Percentiles rank a stretch among this genome's conserved stretches.
Conservation (phyloP, 2,888 invertebrate species). For the Apotomis turbidana region DNA sequence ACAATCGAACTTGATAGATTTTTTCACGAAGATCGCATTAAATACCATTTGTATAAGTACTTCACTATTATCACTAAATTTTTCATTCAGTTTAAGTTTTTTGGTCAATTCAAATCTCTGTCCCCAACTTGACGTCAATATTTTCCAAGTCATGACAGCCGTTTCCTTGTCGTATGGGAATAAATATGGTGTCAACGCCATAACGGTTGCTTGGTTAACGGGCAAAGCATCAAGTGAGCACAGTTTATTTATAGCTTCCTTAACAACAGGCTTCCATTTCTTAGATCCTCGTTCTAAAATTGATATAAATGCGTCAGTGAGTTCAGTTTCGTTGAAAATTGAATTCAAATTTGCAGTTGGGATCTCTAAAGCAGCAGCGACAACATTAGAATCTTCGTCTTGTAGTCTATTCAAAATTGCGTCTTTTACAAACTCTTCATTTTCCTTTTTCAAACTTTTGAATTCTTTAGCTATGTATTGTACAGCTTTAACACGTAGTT, state of each 20-base stretch:
- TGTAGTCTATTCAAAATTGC: conserved; percentile 86
- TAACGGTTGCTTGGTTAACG: conserved; percentile 83
- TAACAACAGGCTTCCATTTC: conserved; percentile 72
- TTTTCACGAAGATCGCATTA: conserved; percentile 63
- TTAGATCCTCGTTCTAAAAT: conserved; percentile 75
- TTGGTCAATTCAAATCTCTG: conserved; percentile 60
- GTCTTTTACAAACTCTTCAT: conserved; percentile 85
- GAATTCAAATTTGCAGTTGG: conserved; percentile 64
- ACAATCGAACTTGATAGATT: conserved; percentile 55
- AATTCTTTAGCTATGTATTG: conserved; percentile 85
- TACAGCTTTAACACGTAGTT: conserved; percentile 87
- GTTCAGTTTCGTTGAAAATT: conserved; percentile 70
- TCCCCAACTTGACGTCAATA: conserved; percentile 71
- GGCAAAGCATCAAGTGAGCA: conserved; percentile 70
- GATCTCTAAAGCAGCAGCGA: conserved; percentile 81
- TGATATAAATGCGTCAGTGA: conserved; percentile 77
- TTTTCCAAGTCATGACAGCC: conserved; percentile 60
- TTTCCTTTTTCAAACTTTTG: conserved; percentile 73
- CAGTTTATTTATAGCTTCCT: conserved; percentile 73
- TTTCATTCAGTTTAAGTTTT: conserved; percentile 52
- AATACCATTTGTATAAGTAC: conserved; percentile 64
- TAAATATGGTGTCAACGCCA: conserved; percentile 85
- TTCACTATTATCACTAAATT: conserved; percentile 54
- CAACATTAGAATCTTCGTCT: conserved; percentile 87
- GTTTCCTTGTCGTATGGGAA: conserved; percentile 78